These are phyloP conservation scores for Nannoperca obscura DNA, from an alignment of 2,797 vertebrate species.

Conservation along the genomic window DNA sequence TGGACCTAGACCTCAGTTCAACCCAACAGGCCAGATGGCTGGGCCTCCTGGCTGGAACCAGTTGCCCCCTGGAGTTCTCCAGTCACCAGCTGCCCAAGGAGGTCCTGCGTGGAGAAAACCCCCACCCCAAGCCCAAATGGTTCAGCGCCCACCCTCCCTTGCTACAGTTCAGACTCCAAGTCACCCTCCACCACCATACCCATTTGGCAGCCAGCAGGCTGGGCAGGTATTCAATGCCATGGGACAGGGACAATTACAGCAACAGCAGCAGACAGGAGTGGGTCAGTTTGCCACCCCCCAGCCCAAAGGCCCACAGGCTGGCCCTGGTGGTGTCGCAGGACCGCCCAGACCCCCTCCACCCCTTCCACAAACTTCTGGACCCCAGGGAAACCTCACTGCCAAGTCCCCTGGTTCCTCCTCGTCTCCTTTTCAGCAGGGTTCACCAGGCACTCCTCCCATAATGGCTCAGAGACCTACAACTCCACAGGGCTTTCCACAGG, in stretches of 20 bases:
- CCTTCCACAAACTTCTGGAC: constrained; percentile 88
- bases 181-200: constrained; percentile 98
- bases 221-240: constrained; percentile 91
- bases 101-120: constrained; percentile 94
- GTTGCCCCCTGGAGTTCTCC: constrained; percentile 92
- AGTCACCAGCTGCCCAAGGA: constrained; percentile 91
- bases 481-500: constrained; percentile 95
- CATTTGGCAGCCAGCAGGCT: constrained; percentile 98
- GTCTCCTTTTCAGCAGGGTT: constrained; percentile 96
- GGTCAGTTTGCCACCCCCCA: constrained; percentile 96
- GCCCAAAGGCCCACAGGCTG: constrained; percentile 93
- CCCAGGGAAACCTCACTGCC: constrained; percentile 93
- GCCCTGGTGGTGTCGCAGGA: constrained; percentile 81
- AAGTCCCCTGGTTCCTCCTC: constrained; percentile 98
- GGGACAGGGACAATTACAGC: constrained; percentile 91
- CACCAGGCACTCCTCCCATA: constrained; percentile 97
- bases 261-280: constrained; percentile 88
- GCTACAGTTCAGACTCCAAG: constrained; percentile 95
- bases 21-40: constrained; percentile 92
- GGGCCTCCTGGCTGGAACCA: constrained; percentile 96
- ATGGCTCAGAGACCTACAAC: constrained; percentile 93
- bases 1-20: constrained; percentile 92
- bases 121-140: constrained; percentile 90
- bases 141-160: constrained; percentile 93
- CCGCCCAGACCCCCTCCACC: constrained; percentile 90